Conservation (phyloP, 2,888 invertebrate species). For the Caenorhabditis wallacei region DNA sequence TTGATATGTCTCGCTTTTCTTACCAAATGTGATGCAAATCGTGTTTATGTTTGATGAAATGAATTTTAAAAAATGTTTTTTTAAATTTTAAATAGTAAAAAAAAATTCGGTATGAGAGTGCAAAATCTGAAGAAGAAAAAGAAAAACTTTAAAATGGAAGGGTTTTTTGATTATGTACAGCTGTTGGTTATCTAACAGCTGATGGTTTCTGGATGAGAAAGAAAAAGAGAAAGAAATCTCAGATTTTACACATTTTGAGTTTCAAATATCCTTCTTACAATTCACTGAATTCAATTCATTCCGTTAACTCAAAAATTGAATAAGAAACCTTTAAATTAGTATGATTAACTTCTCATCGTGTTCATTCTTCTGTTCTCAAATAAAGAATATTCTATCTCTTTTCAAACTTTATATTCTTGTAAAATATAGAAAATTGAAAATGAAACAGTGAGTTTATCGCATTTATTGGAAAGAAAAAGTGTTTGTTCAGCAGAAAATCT, state of each 20-base stretch:
- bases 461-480: background rate
- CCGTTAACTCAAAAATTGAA: too few relatives aligned
- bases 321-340: too few relatives aligned
- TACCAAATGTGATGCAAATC: constrained; percentile 54
- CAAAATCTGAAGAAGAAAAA: too few relatives aligned
- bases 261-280: too few relatives aligned
- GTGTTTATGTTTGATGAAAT: constrained; percentile 55
- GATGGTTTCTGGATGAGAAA: background rate
- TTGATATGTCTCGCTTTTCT: constrained; percentile 43
- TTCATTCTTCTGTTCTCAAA: background rate
- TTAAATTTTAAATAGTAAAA: background rate
- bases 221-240: background rate
- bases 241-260: too few relatives aligned
- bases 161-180: background rate
- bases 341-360: too few relatives aligned
- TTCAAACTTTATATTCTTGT: background rate
- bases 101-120: too few relatives aligned
- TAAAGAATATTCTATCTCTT: background rate
- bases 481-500: constrained; percentile 16
- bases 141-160: background rate
- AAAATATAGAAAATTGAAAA: background rate
- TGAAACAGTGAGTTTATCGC: background rate
- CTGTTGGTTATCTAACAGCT: constrained; percentile 5
- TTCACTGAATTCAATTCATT: too few relatives aligned
- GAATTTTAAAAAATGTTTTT: background rate